phyloP scores from a whole-genome alignment of 2,113 vertebrate genomes.

The Brachyhypopomus gauderio region DNA sequence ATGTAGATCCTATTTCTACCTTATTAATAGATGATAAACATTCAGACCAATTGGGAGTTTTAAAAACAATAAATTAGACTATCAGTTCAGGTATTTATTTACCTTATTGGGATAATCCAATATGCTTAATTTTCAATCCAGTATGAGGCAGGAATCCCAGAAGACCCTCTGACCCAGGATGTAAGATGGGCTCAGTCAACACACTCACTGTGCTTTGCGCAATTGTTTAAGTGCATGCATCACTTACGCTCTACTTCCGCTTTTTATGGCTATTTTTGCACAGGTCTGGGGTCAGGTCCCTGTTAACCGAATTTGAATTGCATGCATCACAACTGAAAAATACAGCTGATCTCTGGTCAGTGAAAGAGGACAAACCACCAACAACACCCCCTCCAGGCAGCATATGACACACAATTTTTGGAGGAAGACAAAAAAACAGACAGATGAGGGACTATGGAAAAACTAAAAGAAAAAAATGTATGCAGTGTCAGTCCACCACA shows the following conservation, averaged over 20 bases:
- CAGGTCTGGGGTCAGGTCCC: conserved; percentile 15
- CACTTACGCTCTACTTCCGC: conserved; percentile 20
- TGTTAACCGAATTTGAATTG: not conserved
- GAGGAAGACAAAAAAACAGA: not conserved
- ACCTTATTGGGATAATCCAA: not conserved
- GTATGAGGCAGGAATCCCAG: too few relatives aligned
- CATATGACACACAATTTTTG: not conserved
- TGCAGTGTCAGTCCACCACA: too few relatives aligned
- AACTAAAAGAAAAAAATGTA: not conserved
- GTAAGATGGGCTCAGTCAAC: not conserved
- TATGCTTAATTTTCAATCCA: too few relatives aligned
- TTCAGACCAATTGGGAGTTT: too few relatives aligned
- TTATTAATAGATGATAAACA: too few relatives aligned
- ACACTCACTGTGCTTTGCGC: not conserved
- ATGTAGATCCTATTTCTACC: too few relatives aligned
- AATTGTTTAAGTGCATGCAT: not conserved
- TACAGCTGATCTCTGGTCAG: not conserved
- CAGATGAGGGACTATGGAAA: not conserved
- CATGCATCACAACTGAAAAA: not conserved
- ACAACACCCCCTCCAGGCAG: not conserved
- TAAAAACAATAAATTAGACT: too few relatives aligned
- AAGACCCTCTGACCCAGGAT: not conserved
- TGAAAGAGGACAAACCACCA: not conserved
- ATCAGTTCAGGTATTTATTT: not conserved
- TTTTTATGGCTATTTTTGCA: not conserved